Base-by-base conservation (phyloP, 2,888 invertebrate genomes). In the Entomobrya multifasciata region DNA sequence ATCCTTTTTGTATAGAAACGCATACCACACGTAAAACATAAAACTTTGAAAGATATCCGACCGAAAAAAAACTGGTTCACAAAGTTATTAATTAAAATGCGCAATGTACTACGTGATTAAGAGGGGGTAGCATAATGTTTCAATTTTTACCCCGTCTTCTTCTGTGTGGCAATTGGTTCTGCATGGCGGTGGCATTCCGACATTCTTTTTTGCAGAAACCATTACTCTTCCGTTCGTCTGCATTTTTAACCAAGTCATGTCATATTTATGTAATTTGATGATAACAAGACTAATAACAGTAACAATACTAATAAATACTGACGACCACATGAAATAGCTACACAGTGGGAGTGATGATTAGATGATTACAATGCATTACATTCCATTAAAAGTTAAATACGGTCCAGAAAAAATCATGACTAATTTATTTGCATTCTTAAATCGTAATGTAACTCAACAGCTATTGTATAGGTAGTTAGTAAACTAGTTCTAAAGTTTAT, bases 91-190 rank as follows among this genome's bases (percentile, higher is more conserved):
- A 80, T 80, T 65, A 67, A 30, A 8, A 80, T 67, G 79, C 49
- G 67, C 52, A 80, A 80, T 80, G 20, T 5, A 0, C 67, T 49
- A 52, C 65, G n/a, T n/a, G 79, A 67, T 67, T 65, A 67, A 80
- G 79, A 52, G 65, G 79, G 79, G 67, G 55, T 67, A 49, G 70
- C 52, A 80, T 70, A 79, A 80, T 80, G 67, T 70, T 80, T 44
- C 80, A 55, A 70, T 70, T 80, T n/a, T 80, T 80, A 70, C 41
- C 41, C 67, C 52, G 49, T 52, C n/a, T n/a, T n/a, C n/a, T n/a
- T n/a, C 52, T 70, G 80, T 80, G 80, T 27, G 80, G 80, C 55
- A 70, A 20, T 55, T n/a, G n/a, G n/a, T n/a, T n/a, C n/a, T n/a
- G n/a, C n/a, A n/a, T n/a, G n/a, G n/a, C n/a, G 79, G 27, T 49